A percentile compares a stretch with the other conserved stretches of the same genome.
phyloP scores from a whole-genome alignment of 2,113 vertebrate species.

The Nothoprocta perdicaria region DNA sequence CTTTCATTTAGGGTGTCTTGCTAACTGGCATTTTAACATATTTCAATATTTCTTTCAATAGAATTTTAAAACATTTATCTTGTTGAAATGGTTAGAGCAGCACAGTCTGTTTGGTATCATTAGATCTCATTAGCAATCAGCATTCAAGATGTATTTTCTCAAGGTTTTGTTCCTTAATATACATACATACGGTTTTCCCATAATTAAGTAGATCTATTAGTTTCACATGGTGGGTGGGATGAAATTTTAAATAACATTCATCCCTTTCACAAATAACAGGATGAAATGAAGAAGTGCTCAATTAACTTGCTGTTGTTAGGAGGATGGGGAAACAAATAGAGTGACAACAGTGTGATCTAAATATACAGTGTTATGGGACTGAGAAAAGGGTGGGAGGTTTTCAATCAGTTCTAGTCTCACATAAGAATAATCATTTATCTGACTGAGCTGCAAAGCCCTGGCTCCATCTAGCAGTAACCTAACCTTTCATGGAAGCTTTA shows the following conservation, averaged over 20 bases:
- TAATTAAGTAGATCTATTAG: constrained; percentile 80
- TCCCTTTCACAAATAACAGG: constrained; percentile 73
- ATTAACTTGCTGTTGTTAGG: constrained; percentile 56
- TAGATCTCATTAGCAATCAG: constrained; percentile 76
- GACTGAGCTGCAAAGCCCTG: constrained; percentile 30
- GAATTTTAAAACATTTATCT: constrained; percentile 70
- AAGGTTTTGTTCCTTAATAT: constrained; percentile 64
- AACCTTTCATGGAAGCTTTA: constrained; percentile 51
- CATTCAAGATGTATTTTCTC: constrained; percentile 78
- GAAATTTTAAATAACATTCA: constrained; percentile 77
- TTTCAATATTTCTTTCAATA: constrained; percentile 35
- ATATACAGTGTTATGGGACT: neutral
- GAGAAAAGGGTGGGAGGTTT: neutral
- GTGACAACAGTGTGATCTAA: constrained; percentile 35
- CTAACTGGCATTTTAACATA: constrained; percentile 58
- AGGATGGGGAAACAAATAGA: constrained; percentile 34
- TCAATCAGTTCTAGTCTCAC: constrained; percentile 13
- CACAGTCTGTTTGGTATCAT: constrained; percentile 73
- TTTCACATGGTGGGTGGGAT: constrained; percentile 74
- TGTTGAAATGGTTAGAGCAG: constrained; percentile 59
- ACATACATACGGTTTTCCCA: constrained; percentile 62
- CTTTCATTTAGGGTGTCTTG: constrained; percentile 46
- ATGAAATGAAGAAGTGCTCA: constrained; percentile 63
- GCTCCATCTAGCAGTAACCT: constrained; percentile 7
- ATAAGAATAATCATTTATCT: constrained; percentile 43